phyloP scores from a whole-genome alignment of 2,888 invertebrate species.

The Exephanes ischioxanthus region DNA sequence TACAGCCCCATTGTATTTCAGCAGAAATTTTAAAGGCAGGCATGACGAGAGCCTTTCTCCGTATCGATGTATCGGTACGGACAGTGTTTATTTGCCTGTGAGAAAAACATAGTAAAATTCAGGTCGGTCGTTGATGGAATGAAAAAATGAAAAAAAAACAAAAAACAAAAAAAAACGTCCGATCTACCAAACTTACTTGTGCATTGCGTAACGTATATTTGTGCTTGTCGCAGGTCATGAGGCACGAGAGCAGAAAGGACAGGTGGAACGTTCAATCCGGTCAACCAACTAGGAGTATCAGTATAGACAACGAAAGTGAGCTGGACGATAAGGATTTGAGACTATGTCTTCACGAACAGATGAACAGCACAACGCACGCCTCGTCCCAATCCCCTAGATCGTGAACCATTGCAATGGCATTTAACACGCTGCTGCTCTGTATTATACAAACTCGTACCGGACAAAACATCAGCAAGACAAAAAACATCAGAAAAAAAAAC shows the following conservation, averaged over 20 bases:
- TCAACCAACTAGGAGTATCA: constrained; percentile 80
- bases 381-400: constrained; percentile 29
- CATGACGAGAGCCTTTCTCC: not conserved
- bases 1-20: constrained; percentile 2
- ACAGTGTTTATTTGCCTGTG: not conserved
- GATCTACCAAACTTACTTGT: not conserved
- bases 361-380: constrained; percentile 71
- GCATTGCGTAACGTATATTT: constrained; percentile 3
- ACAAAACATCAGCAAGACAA: constrained; percentile 14
- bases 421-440: constrained; percentile 44
- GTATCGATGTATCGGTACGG: not conserved
- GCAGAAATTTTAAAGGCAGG: not conserved
- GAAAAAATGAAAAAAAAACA: not conserved
- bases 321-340: constrained; percentile 86
- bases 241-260: constrained; percentile 89
- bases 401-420: constrained; percentile 45
- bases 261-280: constrained; percentile 82
- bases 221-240: constrained; percentile 88
- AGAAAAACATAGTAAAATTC: not conserved
- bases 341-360: constrained; percentile 82
- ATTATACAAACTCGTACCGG: constrained; percentile 54
- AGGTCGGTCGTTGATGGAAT: not conserved
- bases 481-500: not conserved
- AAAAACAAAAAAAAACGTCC: not conserved
- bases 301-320: constrained; percentile 86